phyloP scores from a whole-genome alignment of 2,888 invertebrate species.

The Nasonovia ribisnigri region DNA sequence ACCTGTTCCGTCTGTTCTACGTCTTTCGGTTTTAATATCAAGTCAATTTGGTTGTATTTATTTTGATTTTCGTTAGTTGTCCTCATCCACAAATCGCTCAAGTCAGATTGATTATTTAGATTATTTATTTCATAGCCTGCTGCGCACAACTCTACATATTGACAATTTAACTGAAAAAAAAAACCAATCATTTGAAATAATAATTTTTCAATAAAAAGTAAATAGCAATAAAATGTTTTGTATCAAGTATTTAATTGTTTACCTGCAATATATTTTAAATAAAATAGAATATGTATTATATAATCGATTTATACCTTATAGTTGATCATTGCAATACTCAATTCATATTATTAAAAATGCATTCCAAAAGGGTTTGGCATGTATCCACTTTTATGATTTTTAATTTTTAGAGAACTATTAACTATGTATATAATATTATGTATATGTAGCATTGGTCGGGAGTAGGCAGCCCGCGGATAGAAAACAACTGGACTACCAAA shows the following conservation, averaged over 20 bases:
- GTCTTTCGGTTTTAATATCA: background rate
- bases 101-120: background rate
- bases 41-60: background rate
- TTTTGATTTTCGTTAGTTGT: background rate
- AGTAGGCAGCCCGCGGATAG: too few species aligned
- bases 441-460: too few species aligned
- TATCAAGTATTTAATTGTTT: too few species aligned
- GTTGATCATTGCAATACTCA: too few species aligned
- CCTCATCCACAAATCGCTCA: background rate
- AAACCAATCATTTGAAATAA: background rate
- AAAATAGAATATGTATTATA: too few species aligned
- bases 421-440: too few species aligned
- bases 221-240: background rate
- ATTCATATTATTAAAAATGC: too few species aligned
- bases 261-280: background rate
- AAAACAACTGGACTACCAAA: too few species aligned
- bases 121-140: background rate
- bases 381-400: too few species aligned
- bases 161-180: slow-evolving; percentile 16
- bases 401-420: too few species aligned
- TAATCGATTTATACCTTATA: too few species aligned
- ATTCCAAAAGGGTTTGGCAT: too few species aligned
- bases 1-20: background rate
- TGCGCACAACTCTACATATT: background rate
- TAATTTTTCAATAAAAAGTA: background rate